Evolutionary conservation across 2,113 vertebrate genomes (phyloP).

Genomic region (Albula glossodonta): DNA sequence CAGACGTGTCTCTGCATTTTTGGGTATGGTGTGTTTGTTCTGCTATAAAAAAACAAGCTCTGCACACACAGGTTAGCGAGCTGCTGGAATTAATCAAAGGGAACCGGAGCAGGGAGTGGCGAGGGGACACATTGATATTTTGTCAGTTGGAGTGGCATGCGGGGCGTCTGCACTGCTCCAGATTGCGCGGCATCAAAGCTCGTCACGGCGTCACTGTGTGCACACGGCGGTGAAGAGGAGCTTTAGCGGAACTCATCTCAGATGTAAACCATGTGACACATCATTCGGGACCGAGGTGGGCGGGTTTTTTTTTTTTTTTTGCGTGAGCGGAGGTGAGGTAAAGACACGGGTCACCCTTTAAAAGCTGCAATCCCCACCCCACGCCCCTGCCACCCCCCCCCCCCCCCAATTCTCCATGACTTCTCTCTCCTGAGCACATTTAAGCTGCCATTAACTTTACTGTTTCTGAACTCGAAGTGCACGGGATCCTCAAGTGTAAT

Average conservation of each 20-base stretch:
- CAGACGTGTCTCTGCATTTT: background rate
- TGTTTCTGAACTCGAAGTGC: background rate
- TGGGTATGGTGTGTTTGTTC: conserved; percentile 47
- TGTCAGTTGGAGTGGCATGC: conserved; percentile 48
- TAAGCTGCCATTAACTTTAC: background rate
- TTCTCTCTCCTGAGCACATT: background rate
- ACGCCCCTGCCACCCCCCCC: too few species aligned
- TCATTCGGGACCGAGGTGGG: background rate
- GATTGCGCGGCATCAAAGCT: conserved; percentile 46
- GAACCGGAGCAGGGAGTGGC: conserved; percentile 31
- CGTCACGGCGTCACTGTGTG: background rate
- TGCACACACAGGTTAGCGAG: conserved; percentile 43
- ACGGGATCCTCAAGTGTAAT: background rate
- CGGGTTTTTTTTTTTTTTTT: too few species aligned
- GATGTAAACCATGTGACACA: background rate
- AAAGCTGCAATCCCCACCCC: background rate
- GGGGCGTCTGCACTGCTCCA: conserved; percentile 30
- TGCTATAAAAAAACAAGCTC: conserved; percentile 47
- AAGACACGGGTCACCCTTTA: background rate
- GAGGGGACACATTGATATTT: conserved; percentile 44
- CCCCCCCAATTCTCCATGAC: too few species aligned
- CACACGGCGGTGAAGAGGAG: background rate
- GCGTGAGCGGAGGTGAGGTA: background rate
- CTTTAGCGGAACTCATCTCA: background rate
- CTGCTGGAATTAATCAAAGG: conserved; percentile 60